These are phyloP conservation scores for Callyntrura sp. DNA, from an alignment of 2,888 invertebrate genomes.

Conservation along the genomic window DNA sequence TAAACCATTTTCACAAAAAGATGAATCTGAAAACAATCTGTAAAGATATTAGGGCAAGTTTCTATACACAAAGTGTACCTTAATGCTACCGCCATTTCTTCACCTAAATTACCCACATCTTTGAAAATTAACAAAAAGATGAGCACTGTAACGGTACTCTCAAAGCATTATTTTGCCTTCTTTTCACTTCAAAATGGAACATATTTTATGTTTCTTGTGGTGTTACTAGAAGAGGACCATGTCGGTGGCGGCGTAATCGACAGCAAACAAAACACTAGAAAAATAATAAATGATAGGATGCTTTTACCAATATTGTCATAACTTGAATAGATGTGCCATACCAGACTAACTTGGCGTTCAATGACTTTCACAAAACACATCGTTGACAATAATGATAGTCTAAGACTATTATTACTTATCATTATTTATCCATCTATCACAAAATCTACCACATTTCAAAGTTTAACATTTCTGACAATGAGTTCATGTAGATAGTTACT, in stretches of 20 bases:
- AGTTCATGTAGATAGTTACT: neutral
- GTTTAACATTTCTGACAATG: neutral
- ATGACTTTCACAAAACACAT: neutral
- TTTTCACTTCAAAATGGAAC: neutral
- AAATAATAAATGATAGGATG: neutral
- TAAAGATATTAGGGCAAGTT: neutral
- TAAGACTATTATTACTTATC: neutral
- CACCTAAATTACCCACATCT: neutral
- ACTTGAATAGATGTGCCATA: neutral
- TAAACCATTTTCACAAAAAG: neutral
- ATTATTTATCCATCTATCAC: constrained; percentile 25
- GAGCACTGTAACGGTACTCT: neutral
- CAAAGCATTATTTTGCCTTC: neutral
- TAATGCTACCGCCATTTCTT: neutral
- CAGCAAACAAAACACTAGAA: neutral
- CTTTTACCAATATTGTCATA: neutral
- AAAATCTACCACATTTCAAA: neutral
- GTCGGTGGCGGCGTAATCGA: neutral
- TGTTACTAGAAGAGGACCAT: neutral
- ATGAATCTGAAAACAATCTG: neutral
- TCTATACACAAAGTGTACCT: neutral
- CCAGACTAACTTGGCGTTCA: no score
- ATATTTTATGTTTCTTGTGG: no score
- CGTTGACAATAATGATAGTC: constrained; percentile 5
- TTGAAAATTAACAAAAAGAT: neutral